Percentiles rank a stretch among this genome's conserved stretches.
Conservation (phyloP, 2,797 vertebrate genomes). For the Falco berigora region DNA sequence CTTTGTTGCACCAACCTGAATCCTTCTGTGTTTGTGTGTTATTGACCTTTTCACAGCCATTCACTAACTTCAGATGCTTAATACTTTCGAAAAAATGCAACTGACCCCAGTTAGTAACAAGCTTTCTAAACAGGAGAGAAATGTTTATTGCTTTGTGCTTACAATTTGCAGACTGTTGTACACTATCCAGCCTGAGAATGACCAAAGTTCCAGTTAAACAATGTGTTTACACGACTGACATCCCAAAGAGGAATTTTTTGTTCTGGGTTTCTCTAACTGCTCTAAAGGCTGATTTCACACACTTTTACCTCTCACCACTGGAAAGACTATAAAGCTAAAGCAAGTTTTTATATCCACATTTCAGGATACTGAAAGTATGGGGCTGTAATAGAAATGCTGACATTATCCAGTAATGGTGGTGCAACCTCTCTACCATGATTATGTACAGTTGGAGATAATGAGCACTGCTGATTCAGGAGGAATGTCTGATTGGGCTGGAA, state of each 20-base stretch:
- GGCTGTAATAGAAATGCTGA: conserved; percentile 12
- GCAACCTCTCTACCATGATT: not conserved
- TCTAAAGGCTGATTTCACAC: not conserved
- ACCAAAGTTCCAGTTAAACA: not conserved
- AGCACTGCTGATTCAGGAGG: conserved; percentile 29
- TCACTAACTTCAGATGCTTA: not conserved
- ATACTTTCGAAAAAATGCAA: not conserved
- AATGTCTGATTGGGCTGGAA: conserved; percentile 46
- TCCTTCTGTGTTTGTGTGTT: not conserved
- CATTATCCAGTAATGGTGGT: not conserved
- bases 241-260: not conserved
- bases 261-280: not conserved
- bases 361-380: not conserved
- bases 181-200: not conserved
- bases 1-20: not conserved
- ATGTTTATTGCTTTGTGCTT: not conserved
- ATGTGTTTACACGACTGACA: not conserved
- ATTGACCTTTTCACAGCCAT: not conserved
- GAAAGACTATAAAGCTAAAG: conserved; percentile 6
- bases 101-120: not conserved
- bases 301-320: not conserved
- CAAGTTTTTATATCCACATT: conserved; percentile 22
- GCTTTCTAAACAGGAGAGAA: not conserved
- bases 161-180: not conserved
- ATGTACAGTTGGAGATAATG: conserved; percentile 18